These are phyloP conservation scores for Alaudala cheleensis DNA, from an alignment of 2,113 vertebrate genomes.

Conservation along the genomic window DNA sequence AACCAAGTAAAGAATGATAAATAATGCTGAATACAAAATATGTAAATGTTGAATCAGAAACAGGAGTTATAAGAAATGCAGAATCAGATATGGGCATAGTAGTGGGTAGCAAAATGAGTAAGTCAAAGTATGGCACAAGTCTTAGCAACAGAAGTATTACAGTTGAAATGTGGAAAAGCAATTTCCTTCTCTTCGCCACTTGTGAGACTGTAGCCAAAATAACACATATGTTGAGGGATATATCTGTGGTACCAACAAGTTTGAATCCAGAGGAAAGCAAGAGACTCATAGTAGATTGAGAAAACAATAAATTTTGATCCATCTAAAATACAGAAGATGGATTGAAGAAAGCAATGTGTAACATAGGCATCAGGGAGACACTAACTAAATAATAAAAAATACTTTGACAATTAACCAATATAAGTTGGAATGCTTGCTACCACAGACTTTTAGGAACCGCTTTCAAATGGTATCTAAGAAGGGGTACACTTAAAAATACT, in stretches of 20 bases:
- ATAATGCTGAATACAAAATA: neutral
- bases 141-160: neutral
- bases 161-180: neutral
- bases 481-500: neutral
- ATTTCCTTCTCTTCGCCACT: neutral
- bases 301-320: neutral
- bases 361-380: neutral
- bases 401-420: neutral
- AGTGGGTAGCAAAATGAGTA: neutral
- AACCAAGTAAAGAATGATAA: neutral
- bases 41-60: neutral
- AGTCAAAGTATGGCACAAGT: neutral
- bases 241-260: fast-evolving
- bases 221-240: fast-evolving
- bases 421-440: neutral
- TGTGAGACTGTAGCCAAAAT: neutral
- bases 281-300: neutral
- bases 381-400: neutral
- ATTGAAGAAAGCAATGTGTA: neutral
- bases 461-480: neutral
- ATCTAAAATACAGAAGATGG: neutral
- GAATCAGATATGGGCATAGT: neutral
- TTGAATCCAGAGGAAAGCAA: neutral
- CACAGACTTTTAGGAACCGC: neutral
- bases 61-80: neutral